These are phyloP conservation scores for Dipodomys ordii DNA, from an alignment of 2,113 vertebrate species.

Conservation along the genomic window DNA sequence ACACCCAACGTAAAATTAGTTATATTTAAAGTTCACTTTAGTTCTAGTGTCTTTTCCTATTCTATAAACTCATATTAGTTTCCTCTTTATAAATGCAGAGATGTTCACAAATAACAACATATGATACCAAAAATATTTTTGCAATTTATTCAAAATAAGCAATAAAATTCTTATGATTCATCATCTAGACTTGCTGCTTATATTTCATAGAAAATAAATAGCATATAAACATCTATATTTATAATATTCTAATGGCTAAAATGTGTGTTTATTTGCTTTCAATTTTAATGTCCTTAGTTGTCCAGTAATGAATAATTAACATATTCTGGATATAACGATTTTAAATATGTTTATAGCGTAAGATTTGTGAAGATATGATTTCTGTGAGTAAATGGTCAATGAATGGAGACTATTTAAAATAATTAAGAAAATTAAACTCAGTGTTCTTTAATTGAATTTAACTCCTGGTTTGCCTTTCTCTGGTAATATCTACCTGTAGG, in stretches of 20 bases:
- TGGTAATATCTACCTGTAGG: not conserved
- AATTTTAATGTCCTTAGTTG: not conserved
- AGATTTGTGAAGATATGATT: not conserved
- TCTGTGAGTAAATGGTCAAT: not conserved
- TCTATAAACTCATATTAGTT: not conserved
- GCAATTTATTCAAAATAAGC: not conserved
- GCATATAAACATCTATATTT: not conserved
- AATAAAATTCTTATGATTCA: not conserved
- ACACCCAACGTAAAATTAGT: not conserved
- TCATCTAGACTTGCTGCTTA: conserved; percentile 7
- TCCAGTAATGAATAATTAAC: not conserved
- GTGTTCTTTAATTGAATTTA: conserved; percentile 21
- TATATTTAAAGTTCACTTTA: not conserved
- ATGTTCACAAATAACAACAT: not conserved
- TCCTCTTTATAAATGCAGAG: not conserved
- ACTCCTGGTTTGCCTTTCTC: not conserved
- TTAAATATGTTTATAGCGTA: not conserved
- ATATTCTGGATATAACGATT: not conserved
- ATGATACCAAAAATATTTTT: not conserved
- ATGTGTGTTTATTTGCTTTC: not conserved
- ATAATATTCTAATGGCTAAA: not conserved
- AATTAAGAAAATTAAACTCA: not conserved
- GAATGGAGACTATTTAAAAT: not conserved
- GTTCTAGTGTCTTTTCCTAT: not conserved
- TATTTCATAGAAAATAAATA: conserved; percentile 34